Percentiles rank a stretch among this genome's conserved stretches.
Evolutionary conservation across 2,797 vertebrate genomes (phyloP).

Genomic region (Falco concolor): DNA sequence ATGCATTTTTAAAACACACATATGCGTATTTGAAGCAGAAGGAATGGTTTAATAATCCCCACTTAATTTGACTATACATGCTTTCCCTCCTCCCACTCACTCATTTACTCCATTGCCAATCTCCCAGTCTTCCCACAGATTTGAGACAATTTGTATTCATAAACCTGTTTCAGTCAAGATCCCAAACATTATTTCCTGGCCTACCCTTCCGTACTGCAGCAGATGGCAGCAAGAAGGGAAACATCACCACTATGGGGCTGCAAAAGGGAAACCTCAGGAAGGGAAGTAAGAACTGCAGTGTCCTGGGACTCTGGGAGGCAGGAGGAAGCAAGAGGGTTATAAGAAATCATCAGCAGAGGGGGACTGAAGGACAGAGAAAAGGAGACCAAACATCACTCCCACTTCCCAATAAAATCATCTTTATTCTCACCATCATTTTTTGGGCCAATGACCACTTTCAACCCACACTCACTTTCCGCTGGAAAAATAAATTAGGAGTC

Average conservation of each 20-base stretch:
- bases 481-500: neutral
- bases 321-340: neutral
- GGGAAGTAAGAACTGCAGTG: neutral
- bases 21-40: rapidly evolving
- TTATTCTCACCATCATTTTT: neutral
- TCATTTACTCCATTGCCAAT: neutral
- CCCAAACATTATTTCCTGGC: neutral
- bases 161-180: neutral
- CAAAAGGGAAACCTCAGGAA: neutral
- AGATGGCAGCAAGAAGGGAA: neutral
- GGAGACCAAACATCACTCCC: neutral
- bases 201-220: neutral
- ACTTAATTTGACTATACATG: neutral
- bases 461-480: constrained; percentile 4
- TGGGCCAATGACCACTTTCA: constrained; percentile 45
- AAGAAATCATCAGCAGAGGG: neutral
- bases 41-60: neutral
- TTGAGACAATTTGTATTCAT: neutral
- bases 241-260: neutral
- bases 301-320: neutral
- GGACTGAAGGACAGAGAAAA: neutral
- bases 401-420: neutral
- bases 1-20: neutral
- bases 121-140: neutral
- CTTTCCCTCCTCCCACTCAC: neutral